These are phyloP conservation scores for Ostrea denselamellosa DNA, from an alignment of 1,140 invertebrate species.

Conservation along the genomic window DNA sequence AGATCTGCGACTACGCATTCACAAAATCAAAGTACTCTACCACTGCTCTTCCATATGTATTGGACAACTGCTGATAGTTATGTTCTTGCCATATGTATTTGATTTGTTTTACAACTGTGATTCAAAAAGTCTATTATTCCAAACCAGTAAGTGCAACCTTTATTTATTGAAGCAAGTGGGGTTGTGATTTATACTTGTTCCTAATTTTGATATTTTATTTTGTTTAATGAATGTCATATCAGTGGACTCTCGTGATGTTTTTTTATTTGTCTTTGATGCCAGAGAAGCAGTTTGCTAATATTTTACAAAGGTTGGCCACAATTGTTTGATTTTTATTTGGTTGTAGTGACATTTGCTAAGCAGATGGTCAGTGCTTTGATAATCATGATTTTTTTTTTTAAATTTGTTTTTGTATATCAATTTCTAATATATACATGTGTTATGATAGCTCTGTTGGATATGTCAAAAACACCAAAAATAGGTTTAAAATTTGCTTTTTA, in stretches of 20 bases:
- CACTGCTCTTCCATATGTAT: not conserved
- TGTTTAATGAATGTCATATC: not conserved
- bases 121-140: constrained; percentile 11
- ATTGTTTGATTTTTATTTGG: not conserved
- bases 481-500: too few relatives aligned
- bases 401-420: not conserved
- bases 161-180: not conserved
- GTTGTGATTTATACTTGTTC: constrained; percentile 10
- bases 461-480: too few relatives aligned
- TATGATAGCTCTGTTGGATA: not conserved
- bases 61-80: not conserved
- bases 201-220: not conserved
- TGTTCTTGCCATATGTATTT: constrained; percentile 16
- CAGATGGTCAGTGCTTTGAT: constrained; percentile 31
- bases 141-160: constrained; percentile 16
- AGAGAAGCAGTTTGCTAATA: not conserved
- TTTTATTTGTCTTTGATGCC: not conserved
- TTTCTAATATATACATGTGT: not conserved
- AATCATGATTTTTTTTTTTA: constrained; percentile 19
- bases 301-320: not conserved
- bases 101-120: constrained; percentile 9
- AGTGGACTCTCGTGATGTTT: not conserved
- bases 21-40: not conserved
- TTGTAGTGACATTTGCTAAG: constrained; percentile 33
- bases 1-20: not conserved